Percentiles rank a stretch among this genome's conserved stretches.
phyloP scores from a whole-genome alignment of 2,888 invertebrate species.

The Deroplatys truncata region DNA sequence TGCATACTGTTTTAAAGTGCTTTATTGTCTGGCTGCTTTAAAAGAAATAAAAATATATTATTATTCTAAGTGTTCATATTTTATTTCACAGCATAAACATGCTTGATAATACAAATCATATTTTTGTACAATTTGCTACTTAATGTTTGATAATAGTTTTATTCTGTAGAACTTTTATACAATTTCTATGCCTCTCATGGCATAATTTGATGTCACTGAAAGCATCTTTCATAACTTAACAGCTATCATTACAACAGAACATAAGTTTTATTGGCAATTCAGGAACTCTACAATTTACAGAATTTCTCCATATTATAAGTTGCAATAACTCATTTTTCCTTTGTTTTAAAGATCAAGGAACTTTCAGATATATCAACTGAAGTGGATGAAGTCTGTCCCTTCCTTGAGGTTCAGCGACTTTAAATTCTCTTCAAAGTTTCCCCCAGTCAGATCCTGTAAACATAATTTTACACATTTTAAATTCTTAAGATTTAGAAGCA shows the following conservation, averaged over 20 bases:
- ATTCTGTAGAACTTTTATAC: no score
- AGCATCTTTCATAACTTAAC: no score
- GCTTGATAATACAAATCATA: no score
- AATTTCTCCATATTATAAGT: background rate
- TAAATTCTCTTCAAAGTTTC: constrained; percentile 68
- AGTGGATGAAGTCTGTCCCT: constrained; percentile 66
- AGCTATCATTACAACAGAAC: background rate
- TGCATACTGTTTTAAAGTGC: no score
- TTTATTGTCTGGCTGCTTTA: no score
- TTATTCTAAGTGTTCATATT: no score
- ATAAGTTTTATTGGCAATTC: background rate
- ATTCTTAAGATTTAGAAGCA: background rate
- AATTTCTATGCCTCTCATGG: no score
- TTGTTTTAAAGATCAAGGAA: background rate
- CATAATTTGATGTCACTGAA: no score
- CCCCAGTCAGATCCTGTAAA: constrained; percentile 63
- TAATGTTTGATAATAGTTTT: no score
- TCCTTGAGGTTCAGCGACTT: constrained; percentile 61
- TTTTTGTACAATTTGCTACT: no score
- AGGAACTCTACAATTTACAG: background rate
- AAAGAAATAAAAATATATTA: no score
- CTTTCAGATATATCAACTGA: constrained; percentile 49
- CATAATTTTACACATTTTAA: constrained; percentile 4
- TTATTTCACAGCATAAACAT: no score
- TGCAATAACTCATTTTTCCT: background rate